phyloP scores from a whole-genome alignment of 2,113 vertebrate genomes.

The Jaculus jaculus region DNA sequence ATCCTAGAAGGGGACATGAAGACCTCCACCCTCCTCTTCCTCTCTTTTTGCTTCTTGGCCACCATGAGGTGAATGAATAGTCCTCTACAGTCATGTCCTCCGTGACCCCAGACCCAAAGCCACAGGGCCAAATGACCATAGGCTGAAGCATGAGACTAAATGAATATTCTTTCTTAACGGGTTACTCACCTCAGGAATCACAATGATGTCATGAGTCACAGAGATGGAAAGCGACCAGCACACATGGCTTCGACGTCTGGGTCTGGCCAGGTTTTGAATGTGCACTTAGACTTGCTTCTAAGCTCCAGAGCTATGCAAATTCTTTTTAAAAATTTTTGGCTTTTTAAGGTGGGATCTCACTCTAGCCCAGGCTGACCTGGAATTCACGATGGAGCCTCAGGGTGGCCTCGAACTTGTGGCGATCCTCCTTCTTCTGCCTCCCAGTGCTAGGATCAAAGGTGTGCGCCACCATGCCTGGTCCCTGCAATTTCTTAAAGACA shows the following conservation, averaged over 20 bases:
- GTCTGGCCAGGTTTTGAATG: constrained; percentile 9
- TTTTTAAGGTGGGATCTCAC: too few relatives aligned
- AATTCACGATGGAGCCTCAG: too few relatives aligned
- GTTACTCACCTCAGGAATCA: background rate
- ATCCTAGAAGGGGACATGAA: background rate
- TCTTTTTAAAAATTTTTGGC: too few relatives aligned
- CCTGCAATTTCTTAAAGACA: constrained; percentile 24
- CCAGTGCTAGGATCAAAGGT: too few relatives aligned
- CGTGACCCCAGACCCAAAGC: background rate
- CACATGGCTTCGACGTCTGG: background rate
- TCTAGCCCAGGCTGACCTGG: too few relatives aligned
- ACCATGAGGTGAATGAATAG: background rate
- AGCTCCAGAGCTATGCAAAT: background rate
- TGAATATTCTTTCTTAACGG: background rate
- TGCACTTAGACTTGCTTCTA: background rate
- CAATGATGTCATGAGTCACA: background rate
- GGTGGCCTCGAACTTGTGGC: too few relatives aligned
- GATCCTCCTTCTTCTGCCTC: too few relatives aligned
- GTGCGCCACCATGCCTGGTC: too few relatives aligned
- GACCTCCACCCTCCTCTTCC: background rate
- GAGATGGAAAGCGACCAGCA: background rate
- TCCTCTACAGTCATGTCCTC: background rate
- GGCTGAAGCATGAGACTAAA: background rate
- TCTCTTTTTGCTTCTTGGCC: background rate
- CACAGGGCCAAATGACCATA: background rate